phyloP scores from a whole-genome alignment of 1,140 invertebrate species.

The Andricus grossulariae region DNA sequence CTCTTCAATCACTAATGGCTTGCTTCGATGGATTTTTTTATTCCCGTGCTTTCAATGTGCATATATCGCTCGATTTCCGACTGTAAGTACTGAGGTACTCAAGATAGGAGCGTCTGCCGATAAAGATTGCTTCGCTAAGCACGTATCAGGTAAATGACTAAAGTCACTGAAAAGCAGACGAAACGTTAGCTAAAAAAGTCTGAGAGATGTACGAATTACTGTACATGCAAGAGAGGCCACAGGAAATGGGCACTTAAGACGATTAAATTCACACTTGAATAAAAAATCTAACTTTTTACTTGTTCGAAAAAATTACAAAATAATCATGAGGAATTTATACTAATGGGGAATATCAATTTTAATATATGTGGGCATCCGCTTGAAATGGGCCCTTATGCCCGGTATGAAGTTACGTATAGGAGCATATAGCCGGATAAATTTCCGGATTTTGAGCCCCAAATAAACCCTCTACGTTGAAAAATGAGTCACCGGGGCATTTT shows the following conservation, averaged over 20 bases:
- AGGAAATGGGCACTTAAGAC: slow-evolving; percentile 6
- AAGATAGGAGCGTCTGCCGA: slow-evolving; percentile 19
- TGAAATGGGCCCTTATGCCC: no score
- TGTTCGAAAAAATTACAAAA: background rate
- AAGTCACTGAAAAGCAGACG: slow-evolving; percentile 19
- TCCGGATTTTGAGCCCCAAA: no score
- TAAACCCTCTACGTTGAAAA: no score
- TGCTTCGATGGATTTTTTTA: background rate
- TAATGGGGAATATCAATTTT: no score
- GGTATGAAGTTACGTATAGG: no score
- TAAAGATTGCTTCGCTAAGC: slow-evolving; percentile 22
- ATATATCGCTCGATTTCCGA: slow-evolving; percentile 22
- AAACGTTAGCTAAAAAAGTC: slow-evolving; percentile 18
- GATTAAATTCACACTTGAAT: slow-evolving; percentile 12
- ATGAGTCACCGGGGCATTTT: no score
- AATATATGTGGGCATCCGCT: no score
- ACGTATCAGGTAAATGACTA: slow-evolving; percentile 19
- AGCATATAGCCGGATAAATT: no score
- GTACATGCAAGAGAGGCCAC: background rate
- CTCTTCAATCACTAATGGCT: slow-evolving; percentile 2
- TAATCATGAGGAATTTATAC: background rate
- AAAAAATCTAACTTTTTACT: background rate
- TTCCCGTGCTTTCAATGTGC: background rate
- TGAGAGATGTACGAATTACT: background rate
- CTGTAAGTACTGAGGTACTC: slow-evolving; percentile 11